Conservation (phyloP, 1,140 invertebrate genomes). For the Lutraria rhynchaena region DNA sequence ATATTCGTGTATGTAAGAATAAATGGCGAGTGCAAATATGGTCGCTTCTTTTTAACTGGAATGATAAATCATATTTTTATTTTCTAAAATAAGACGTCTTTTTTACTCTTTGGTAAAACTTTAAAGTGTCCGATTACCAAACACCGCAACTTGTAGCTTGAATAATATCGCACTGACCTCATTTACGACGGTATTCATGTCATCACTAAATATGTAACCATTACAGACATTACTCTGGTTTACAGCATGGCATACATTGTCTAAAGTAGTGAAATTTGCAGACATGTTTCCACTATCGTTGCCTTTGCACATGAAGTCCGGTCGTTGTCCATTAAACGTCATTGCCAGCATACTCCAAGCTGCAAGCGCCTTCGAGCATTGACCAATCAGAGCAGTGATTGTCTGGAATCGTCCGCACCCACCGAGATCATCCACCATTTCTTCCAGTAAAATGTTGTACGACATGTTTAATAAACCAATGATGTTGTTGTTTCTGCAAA, state of each 20-base stretch:
- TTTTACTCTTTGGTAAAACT: no score
- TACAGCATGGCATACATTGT: constrained; percentile 10
- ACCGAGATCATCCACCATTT: constrained; percentile 24
- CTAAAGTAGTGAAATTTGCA: background rate
- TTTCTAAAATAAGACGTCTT: no score
- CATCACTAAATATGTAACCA: constrained; percentile 4
- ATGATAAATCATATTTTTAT: no score
- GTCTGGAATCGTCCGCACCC: constrained; percentile 41
- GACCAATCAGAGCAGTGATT: constrained; percentile 2
- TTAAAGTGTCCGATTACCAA: no score
- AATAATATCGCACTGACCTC: constrained; percentile 36
- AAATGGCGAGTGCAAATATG: no score
- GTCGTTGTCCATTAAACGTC: constrained; percentile 42
- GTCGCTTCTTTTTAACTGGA: no score
- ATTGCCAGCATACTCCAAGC: constrained; percentile 43
- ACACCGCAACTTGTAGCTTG: no score
- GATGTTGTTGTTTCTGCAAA: no score
- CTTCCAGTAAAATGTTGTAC: constrained; percentile 19
- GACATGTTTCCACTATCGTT: background rate
- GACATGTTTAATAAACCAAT: constrained; percentile 37
- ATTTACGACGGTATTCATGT: constrained; percentile 39
- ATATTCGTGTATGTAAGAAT: no score
- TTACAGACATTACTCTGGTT: constrained; percentile 1
- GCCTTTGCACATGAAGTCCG: constrained; percentile 9
- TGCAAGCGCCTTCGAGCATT: constrained; percentile 17